A percentile compares a stretch with the other conserved stretches of the same genome.
Evolutionary conservation across 2,113 vertebrate genomes (phyloP).

Genomic region (human): GRCh38 chr5:157672501-157673000

Average conservation of each 20-base stretch:
- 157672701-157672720: neutral
- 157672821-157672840: too few species aligned
- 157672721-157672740: neutral
- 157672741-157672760: conserved; percentile 19
- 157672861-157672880: too few species aligned
- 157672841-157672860: too few species aligned
- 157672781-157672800: too few species aligned
- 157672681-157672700: neutral
- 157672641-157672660: neutral
- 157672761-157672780: too few species aligned
- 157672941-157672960: neutral
- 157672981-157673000: conserved; percentile 25
- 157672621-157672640: neutral
- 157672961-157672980: neutral
- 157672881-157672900: neutral
- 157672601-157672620: neutral
- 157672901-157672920: neutral
- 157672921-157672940: neutral
- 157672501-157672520: neutral
- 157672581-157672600: neutral
- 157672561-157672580: neutral
- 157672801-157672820: too few species aligned
- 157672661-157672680: neutral
- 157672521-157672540: neutral
- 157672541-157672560: neutral